A percentile compares a stretch with the other conserved stretches of the same genome.
Conservation (phyloP, 2,888 invertebrate genomes). For the Amaurobius ferox region DNA sequence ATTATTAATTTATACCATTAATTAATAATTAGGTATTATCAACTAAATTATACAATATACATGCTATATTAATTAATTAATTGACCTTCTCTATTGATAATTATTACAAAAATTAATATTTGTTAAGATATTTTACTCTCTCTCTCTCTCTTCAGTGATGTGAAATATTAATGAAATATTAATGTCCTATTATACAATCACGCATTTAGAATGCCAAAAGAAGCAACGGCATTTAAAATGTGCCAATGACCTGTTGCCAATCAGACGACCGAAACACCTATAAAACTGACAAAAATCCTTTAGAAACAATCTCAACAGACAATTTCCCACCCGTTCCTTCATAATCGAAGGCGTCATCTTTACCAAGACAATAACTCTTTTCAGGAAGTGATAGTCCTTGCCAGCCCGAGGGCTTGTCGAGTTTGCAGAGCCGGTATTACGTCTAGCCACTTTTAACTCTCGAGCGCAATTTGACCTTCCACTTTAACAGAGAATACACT, state of each 20-base stretch:
- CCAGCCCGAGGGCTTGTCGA: constrained; percentile 5
- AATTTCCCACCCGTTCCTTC: neutral
- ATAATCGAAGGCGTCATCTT: constrained; percentile 9
- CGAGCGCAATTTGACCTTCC: constrained; percentile 3
- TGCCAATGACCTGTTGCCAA: neutral
- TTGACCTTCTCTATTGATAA: too few species aligned
- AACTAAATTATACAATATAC: too few species aligned
- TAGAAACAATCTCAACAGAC: neutral
- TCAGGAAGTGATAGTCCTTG: constrained; percentile 9
- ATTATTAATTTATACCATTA: too few species aligned
- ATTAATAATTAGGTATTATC: too few species aligned
- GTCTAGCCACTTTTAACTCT: neutral
- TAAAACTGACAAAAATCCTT: neutral
- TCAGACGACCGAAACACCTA: neutral
- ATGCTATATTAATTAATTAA: too few species aligned
- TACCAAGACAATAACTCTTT: constrained; percentile 4
- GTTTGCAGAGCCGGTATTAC: neutral
- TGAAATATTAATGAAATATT: too few species aligned
- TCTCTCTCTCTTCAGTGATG: too few species aligned
- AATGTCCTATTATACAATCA: too few species aligned
- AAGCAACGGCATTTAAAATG: neutral
- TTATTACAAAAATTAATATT: too few species aligned
- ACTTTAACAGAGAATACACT: neutral
- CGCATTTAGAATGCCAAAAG: too few species aligned
- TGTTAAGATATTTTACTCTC: too few species aligned